phyloP scores from a whole-genome alignment of 37 sponge, comb jelly and placozoan genomes.

The Diacarnus erythraeanus region DNA sequence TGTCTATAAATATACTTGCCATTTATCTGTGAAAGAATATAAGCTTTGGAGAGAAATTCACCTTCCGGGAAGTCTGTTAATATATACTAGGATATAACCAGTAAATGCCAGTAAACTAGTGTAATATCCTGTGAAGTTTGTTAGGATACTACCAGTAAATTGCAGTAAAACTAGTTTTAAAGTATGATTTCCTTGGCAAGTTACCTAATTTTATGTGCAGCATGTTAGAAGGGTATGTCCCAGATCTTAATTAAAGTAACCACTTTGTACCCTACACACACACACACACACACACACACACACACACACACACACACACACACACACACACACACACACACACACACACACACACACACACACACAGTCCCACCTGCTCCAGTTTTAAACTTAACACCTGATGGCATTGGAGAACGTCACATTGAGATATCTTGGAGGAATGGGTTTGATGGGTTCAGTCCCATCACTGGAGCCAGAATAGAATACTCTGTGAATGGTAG shows the following conservation, averaged over 20 bases:
- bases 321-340: conserved; percentile 3
- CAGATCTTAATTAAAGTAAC: neutral
- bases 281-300: neutral
- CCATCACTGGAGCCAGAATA: conserved; percentile 11
- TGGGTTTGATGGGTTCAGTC: conserved; percentile 16
- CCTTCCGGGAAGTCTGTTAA: too few relatives aligned
- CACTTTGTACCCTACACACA: neutral
- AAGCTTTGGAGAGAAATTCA: too few relatives aligned
- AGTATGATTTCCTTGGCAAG: too few relatives aligned
- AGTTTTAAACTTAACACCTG: neutral
- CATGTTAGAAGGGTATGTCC: neutral
- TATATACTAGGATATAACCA: too few relatives aligned
- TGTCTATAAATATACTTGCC: too few relatives aligned
- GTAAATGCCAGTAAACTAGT: too few relatives aligned
- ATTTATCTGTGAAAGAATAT: too few relatives aligned
- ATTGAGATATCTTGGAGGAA: conserved; percentile 12
- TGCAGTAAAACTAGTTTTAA: too few relatives aligned
- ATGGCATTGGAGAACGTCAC: neutral
- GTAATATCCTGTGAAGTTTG: too few relatives aligned
- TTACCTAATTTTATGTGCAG: neutral
- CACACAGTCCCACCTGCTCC: conserved; percentile 40
- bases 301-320: neutral
- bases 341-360: neutral
- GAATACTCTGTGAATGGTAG: neutral
- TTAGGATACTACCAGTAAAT: too few relatives aligned